These are phyloP conservation scores for Tyria jacobaeae DNA, from an alignment of 2,888 invertebrate species.

Conservation along the genomic window DNA sequence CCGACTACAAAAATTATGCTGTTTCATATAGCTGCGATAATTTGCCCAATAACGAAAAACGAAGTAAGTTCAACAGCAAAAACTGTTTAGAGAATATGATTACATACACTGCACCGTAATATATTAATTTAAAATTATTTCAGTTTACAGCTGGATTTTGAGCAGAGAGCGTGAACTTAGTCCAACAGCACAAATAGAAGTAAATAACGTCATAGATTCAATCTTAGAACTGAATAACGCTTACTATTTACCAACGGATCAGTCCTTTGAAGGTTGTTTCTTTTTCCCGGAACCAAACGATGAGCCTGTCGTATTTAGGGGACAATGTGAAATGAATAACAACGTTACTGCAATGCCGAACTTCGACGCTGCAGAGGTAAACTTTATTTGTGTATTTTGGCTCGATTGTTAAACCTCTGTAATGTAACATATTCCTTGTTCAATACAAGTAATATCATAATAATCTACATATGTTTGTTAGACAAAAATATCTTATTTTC, in stretches of 20 bases:
- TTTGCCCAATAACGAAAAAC: constrained; percentile 70
- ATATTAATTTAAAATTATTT: constrained; percentile 20
- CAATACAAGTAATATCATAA: too few species aligned
- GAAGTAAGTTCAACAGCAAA: constrained; percentile 66
- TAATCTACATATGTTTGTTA: too few species aligned
- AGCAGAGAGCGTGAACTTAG: constrained; percentile 63
- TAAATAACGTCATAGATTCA: constrained; percentile 56
- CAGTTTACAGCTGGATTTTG: constrained; percentile 78
- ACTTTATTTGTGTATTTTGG: constrained; percentile 24
- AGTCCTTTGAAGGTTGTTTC: constrained; percentile 62
- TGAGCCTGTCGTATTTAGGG: constrained; percentile 60
- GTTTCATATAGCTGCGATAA: constrained; percentile 88
- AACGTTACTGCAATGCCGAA: constrained; percentile 53
- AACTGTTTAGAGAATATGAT: too few species aligned
- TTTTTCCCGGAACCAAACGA: constrained; percentile 57
- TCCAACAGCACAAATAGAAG: constrained; percentile 40
- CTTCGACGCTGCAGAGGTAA: constrained; percentile 62
- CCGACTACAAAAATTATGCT: constrained; percentile 88
- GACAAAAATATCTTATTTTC: too few species aligned
- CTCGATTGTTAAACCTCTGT: too few species aligned
- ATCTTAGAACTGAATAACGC: constrained; percentile 57
- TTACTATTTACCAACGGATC: constrained; percentile 57
- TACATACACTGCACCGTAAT: neutral
- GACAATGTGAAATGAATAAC: constrained; percentile 59
- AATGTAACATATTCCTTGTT: too few species aligned